These are phyloP conservation scores for Rhombomys opimus DNA, from an alignment of 2,113 vertebrate species.

Conservation along the genomic window DNA sequence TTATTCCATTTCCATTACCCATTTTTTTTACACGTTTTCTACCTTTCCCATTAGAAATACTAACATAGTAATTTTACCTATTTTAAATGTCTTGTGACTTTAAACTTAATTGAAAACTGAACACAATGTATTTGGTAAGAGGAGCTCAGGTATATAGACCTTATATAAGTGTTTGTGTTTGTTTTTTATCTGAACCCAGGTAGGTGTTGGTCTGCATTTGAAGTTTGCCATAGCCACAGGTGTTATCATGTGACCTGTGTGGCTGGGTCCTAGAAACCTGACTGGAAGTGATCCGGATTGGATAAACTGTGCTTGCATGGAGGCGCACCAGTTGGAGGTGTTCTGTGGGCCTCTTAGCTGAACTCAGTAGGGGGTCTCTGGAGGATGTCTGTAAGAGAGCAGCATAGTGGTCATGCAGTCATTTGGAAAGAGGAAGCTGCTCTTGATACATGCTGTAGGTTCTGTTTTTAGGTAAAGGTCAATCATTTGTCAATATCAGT, in stretches of 20 bases:
- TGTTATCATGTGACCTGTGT: background rate
- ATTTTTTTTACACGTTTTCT: background rate
- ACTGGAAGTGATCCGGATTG: background rate
- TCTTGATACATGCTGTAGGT: background rate
- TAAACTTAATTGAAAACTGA: background rate
- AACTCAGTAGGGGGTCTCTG: background rate
- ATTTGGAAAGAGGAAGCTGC: background rate
- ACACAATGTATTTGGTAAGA: background rate
- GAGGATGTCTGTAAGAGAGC: background rate
- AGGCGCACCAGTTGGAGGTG: background rate
- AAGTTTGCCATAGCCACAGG: background rate
- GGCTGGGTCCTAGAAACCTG: background rate
- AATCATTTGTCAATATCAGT: background rate
- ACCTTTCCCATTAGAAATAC: background rate
- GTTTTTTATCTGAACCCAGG: background rate
- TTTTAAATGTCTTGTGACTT: background rate
- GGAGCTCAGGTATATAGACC: background rate
- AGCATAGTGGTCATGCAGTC: background rate
- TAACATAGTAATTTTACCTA: background rate
- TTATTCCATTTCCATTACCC: background rate
- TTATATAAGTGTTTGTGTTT: background rate
- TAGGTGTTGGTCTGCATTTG: background rate
- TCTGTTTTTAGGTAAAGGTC: background rate
- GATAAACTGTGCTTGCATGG: background rate
- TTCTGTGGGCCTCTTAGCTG: background rate